Evolutionary conservation across 2,888 invertebrate genomes (phyloP), one percentile per base, ranked within the genome.

Genomic region (Stenolophus ochropezus): DNA sequence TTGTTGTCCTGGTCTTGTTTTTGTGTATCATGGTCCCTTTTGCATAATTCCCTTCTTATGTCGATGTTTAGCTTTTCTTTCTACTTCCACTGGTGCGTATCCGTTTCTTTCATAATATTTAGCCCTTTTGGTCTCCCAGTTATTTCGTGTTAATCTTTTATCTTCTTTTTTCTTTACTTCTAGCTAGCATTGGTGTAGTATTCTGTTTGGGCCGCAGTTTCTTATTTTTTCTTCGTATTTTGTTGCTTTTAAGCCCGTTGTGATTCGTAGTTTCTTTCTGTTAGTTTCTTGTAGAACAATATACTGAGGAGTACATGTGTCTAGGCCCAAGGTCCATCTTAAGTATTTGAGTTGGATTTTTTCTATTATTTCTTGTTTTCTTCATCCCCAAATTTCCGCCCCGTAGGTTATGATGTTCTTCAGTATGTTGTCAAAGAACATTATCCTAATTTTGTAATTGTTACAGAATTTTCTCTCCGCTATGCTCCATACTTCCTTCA

Each of bases 321-420:
- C 65, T 8, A 82, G n/a, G 1, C 58, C 80, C 11, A 82, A 61
- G 4, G 42, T 71, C 82, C 82, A 82, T 75, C 56, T 82, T 4
- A 82, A 1, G 20, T 77, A 82, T 16, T 33, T 61, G 1, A 51
- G 1, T 16, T 75, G 82, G 0, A 71, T n/a, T 5, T 18, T 56
- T 27, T 82, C 51, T 5, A 82, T 33, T n/a, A 5, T 4, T 4
- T 20, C 21, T 49, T 23, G 81, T 42, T n/a, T 4, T 20, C 21
- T 49, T 23, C 18, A 21, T 27, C 47, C 33, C 82, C n/a, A n/a
- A 16, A n/a, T n/a, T n/a, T 61, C 75, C 0, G 56, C 76, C 0
- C 77, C 83, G 11, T 83, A 83, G 49, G 71, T 23, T 0, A 61
- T 1, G 1, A 81, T 69, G 5, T 65, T 75, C 25, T 65, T 76